phyloP scores from a whole-genome alignment of 2,888 invertebrate genomes.

The Acronicta alni region DNA sequence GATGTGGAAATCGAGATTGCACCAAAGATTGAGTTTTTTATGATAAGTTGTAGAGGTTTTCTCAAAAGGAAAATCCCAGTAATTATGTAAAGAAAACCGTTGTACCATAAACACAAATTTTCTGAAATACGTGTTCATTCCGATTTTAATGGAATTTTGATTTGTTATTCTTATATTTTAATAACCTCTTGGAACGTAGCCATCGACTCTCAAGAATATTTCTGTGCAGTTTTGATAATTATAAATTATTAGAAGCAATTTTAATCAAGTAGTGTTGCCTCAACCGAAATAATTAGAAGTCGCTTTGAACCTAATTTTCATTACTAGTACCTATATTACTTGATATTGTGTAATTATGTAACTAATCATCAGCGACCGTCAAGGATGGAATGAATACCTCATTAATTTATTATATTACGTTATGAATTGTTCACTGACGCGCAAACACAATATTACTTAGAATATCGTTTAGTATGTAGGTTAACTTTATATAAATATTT shows the following conservation, averaged over 20 bases:
- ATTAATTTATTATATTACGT: slow-evolving; percentile 10
- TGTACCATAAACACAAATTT: slow-evolving; percentile 15
- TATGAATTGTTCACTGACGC: slow-evolving; percentile 14
- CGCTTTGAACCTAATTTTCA: slow-evolving; percentile 6
- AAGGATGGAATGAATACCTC: background rate
- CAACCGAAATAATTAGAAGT: slow-evolving; percentile 7
- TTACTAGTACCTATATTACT: background rate
- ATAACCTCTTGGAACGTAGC: slow-evolving; percentile 23
- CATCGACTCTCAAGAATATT: slow-evolving; percentile 16
- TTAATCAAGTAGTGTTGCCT: slow-evolving; percentile 7
- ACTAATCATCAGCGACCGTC: slow-evolving; percentile 10
- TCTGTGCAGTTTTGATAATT: slow-evolving; percentile 17
- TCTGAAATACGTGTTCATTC: slow-evolving; percentile 19
- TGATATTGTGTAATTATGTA: slow-evolving; percentile 7
- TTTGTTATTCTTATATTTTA: slow-evolving; percentile 49
- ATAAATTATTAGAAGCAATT: slow-evolving; percentile 2
- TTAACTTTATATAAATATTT: slow-evolving; percentile 10
- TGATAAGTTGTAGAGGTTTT: background rate
- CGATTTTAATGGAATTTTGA: slow-evolving; percentile 33
- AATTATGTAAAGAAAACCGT: slow-evolving; percentile 29
- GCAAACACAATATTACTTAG: slow-evolving; percentile 6
- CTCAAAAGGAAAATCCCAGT: background rate
- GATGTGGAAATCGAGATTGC: background rate
- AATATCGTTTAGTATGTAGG: background rate
- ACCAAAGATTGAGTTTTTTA: background rate